Conservation (phyloP, 2,888 invertebrate genomes). For the Xestia rhomboidea region DNA sequence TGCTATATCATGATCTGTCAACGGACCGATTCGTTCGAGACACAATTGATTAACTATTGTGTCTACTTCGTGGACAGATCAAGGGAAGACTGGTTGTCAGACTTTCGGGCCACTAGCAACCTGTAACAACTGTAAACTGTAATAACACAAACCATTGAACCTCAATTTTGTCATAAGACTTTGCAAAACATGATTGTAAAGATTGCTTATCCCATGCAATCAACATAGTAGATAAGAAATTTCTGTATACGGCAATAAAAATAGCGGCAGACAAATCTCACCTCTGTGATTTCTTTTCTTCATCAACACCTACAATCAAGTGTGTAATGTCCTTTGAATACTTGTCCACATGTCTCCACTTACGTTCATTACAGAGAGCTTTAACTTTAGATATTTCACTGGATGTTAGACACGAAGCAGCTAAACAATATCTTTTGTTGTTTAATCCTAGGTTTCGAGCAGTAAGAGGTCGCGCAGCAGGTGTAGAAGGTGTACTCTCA, state of each 20-base stretch:
- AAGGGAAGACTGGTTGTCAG: background rate
- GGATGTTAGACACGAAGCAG: constrained; percentile 80
- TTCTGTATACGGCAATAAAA: background rate
- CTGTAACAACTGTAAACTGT: background rate
- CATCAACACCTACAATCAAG: constrained; percentile 85
- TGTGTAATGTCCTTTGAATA: constrained; percentile 84
- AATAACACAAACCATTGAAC: constrained; percentile 9
- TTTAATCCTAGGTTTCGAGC: constrained; percentile 58
- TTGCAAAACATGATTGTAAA: constrained; percentile 16
- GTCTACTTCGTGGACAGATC: too few relatives aligned
- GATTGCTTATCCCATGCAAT: background rate
- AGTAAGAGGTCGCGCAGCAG: constrained; percentile 61
- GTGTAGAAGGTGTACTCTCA: constrained; percentile 75
- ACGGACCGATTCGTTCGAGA: too few relatives aligned
- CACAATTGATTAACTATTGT: too few relatives aligned
- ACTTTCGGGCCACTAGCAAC: background rate
- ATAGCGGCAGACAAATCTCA: constrained; percentile 57
- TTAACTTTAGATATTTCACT: constrained; percentile 76
- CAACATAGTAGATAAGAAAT: constrained; percentile 4
- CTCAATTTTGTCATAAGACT: background rate
- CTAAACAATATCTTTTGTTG: constrained; percentile 75
- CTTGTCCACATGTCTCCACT: constrained; percentile 80
- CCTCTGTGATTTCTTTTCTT: constrained; percentile 85
- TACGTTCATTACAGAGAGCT: constrained; percentile 74
- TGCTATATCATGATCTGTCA: too few relatives aligned